phyloP scores from a whole-genome alignment of 2,113 vertebrate species.

The Cyphomyrus plagiostoma region DNA sequence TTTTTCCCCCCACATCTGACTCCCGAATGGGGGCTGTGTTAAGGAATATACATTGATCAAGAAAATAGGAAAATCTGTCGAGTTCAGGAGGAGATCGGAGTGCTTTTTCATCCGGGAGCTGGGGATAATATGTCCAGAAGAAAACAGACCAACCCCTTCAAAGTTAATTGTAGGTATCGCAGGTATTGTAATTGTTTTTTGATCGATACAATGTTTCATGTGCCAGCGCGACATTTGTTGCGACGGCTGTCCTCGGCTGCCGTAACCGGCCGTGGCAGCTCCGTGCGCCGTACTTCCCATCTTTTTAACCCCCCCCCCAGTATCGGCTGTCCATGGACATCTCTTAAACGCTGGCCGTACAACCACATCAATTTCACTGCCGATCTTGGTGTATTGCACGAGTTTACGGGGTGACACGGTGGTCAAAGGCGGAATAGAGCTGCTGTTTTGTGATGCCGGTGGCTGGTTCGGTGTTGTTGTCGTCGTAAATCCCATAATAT shows the following conservation, averaged over 20 bases:
- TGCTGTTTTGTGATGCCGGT: background rate
- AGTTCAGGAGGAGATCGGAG: conserved; percentile 48
- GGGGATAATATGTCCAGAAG: conserved; percentile 68
- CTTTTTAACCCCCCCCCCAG: background rate
- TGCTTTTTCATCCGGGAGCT: conserved; percentile 39
- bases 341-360: background rate
- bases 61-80: conserved; percentile 31
- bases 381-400: background rate
- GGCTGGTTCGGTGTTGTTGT: background rate
- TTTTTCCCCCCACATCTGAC: conserved; percentile 14
- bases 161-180: conserved; percentile 73
- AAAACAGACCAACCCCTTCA: conserved; percentile 75
- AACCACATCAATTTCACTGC: background rate
- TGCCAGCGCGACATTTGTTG: background rate
- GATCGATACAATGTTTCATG: conserved; percentile 19
- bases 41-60: conserved; percentile 38
- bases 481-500: background rate
- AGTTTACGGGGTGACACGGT: background rate
- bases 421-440: background rate
- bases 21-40: conserved; percentile 25
- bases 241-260: background rate
- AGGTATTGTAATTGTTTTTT: conserved; percentile 46
- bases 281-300: background rate
- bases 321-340: background rate
- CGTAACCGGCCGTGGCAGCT: background rate